Conservation (phyloP, 2,797 vertebrate species). For the Notamacropus eugenii region DNA sequence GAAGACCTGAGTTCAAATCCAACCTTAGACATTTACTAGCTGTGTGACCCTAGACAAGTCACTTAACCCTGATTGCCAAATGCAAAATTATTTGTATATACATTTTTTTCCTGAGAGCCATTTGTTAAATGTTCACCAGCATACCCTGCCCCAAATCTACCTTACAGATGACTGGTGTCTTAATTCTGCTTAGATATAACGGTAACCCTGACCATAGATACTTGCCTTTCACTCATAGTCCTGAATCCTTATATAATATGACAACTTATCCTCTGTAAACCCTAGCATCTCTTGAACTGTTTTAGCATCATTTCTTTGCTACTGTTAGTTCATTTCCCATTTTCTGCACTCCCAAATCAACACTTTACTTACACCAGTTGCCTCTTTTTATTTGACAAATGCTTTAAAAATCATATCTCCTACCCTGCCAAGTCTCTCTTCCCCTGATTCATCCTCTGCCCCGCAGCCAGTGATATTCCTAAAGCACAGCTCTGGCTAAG, state of each 20-base stretch:
- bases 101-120: too few relatives aligned
- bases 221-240: not conserved
- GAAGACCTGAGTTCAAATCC: not conserved
- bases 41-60: not conserved
- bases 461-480: not conserved
- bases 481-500: not conserved
- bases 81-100: too few relatives aligned
- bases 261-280: not conserved
- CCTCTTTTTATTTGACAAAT: not conserved
- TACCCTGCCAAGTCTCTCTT: not conserved
- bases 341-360: not conserved
- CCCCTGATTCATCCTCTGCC: not conserved
- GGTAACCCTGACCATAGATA: not conserved
- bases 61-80: not conserved
- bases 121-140: not conserved
- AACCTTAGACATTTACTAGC: not conserved
- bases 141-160: not conserved
- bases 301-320: not conserved
- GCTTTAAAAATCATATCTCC: not conserved
- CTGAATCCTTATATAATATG: not conserved
- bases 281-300: not conserved
- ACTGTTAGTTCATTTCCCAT: not conserved
- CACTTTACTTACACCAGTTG: not conserved
- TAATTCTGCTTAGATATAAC: not conserved
- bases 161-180: not conserved